Evolutionary conservation across 2,797 vertebrate genomes (phyloP), one percentile per base, ranked within the genome.

Genomic region (Pterois miles): DNA sequence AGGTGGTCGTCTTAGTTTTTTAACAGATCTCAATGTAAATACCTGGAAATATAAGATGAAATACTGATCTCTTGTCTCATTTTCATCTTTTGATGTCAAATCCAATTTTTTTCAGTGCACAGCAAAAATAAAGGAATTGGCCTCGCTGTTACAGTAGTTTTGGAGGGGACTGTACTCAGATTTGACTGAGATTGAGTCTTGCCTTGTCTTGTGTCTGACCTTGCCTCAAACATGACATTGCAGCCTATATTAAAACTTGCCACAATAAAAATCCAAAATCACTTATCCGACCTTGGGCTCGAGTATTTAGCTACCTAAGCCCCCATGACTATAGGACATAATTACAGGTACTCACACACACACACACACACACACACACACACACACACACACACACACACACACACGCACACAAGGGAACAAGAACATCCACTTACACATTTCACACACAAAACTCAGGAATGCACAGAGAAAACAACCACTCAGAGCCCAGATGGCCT

Each of bases 401-500:
- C n/a, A n/a, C n/a, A n/a, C n/a, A n/a, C n/a, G n/a, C n/a, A n/a
- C 65, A 25, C 31, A 27, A 2, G 31, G 25, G 52, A 76, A 36
- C 23, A 3, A 54, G 29, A 54, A 69, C 56, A 79, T 62, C 33
- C 71, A 53, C 67, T 76, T 50, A 56, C 31, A 79, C 64, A 54
- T 66, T 82, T 85, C 50, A 62, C 65, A 72, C 60, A 65, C 33
- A 53, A 9, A 71, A 77, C 74, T 71, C 57, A 64, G 25, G 65
- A 70, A 86, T 69, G 62, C 74, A 79, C 40, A 74, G 65, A 81
- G 62, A 83, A 76, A 88, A 86, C 78, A 86, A 68, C 31, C 65
- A 80, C 59, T 84, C 27, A 38, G 66, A 76, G 70, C 79, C 85
- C 74, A 88, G 85, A 88, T 87, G 90, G 86, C 74, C 74, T 78